phyloP scores from a whole-genome alignment of 2,113 vertebrate genomes.

The Anhinga anhinga region DNA sequence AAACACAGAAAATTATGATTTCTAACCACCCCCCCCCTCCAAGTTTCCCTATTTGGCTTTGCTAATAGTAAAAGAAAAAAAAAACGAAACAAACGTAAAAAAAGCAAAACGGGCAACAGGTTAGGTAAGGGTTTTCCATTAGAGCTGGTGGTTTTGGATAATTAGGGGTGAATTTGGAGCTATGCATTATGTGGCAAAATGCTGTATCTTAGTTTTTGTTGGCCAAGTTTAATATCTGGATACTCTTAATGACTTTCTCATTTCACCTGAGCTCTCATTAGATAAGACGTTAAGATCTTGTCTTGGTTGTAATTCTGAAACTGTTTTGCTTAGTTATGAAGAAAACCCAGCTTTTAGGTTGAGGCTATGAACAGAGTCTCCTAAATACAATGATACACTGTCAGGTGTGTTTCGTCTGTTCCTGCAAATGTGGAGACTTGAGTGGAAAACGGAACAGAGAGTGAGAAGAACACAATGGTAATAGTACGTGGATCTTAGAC shows the following conservation, averaged over 20 bases:
- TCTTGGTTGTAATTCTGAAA: not conserved
- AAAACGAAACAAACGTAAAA: not conserved
- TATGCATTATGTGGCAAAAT: accelerated
- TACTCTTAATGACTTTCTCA: not conserved
- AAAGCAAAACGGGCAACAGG: not conserved
- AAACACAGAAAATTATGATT: not conserved
- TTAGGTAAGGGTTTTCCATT: not conserved
- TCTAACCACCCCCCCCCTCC: too few relatives aligned
- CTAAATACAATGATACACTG: accelerated
- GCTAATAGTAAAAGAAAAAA: not conserved
- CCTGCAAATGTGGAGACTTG: not conserved
- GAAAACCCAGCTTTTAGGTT: not conserved
- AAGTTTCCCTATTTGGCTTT: not conserved
- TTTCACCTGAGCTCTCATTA: not conserved
- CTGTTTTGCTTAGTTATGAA: not conserved
- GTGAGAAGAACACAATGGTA: not conserved
- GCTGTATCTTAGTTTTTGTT: not conserved
- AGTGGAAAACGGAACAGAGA: not conserved
- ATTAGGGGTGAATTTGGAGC: not conserved
- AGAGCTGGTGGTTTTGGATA: not conserved
- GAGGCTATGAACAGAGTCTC: not conserved
- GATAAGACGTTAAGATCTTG: not conserved
- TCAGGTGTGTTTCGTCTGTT: not conserved
- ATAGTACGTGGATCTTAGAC: not conserved
- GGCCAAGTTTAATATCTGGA: not conserved